Base-by-base conservation (phyloP, 2,888 invertebrate species). In the Xylophagus ater region DNA sequence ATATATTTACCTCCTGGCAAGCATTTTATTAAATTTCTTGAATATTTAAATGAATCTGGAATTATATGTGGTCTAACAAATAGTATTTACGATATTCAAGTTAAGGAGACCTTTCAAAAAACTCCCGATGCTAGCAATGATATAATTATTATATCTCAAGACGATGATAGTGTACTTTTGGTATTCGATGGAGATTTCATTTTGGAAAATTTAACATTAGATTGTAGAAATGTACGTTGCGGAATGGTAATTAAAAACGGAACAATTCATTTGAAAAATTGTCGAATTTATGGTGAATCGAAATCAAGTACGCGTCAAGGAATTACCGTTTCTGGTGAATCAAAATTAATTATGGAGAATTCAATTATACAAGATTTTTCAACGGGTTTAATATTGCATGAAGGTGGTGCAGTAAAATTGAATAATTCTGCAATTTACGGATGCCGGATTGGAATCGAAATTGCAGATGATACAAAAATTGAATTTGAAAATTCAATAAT, bases 171-270 rank as follows among this genome's bases (percentile, higher is more conserved):
- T 49, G 62, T 71, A 0, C 57, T 76, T 46, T 55, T 76, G 13
- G 69, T 73, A 45, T 69, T 73, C 21, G 65, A 66, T 43, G 69
- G 69, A 1, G 58, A 67, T 48, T 65, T 70, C 30, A 42, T 60
- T 2, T 47, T 76, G n/a, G 68, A 71, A 46, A 71, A 74, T 51
- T 23, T 76, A 23, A 66, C 69, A 2, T 53, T 76, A 10, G 64
- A 74, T 48, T 68, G 73, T 29, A 58, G 60, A 20, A 63, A 65
- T 13, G 65, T 72, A 6, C 69, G 70, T 36, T 68, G 67, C 33
- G 74, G 70, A 8, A 60, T 73, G 35, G 49, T 72, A 10, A 54
- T 69, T 6, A 64, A 73, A 36, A 58, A 56, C 45, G 74, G 75
- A 10, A 62, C 56, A 17, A 51, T 71, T 1, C 57, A 53, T 10